Percentiles rank a stretch among this genome's conserved stretches.
These are phyloP conservation scores for Nephrotoma flavescens DNA, from an alignment of 2,888 invertebrate species.

Conservation along the genomic window DNA sequence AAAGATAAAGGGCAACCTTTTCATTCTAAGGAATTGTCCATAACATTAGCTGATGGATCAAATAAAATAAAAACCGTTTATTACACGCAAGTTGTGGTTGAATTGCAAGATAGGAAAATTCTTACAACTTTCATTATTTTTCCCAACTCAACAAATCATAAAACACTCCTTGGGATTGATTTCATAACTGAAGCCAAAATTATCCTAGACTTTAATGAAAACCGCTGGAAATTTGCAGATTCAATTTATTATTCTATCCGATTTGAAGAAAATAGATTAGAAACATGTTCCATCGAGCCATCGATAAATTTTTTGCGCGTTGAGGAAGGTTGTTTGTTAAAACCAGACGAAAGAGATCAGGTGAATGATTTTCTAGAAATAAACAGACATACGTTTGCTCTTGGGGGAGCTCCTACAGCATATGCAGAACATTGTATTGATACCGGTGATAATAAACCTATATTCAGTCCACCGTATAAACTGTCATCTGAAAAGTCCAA, in stretches of 20 bases:
- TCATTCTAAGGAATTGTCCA: not conserved
- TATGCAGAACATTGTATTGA: not conserved
- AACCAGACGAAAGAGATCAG: not conserved
- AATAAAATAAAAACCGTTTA: slow-evolving; percentile 7
- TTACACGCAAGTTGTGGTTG: slow-evolving; percentile 7
- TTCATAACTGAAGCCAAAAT: slow-evolving; percentile 17
- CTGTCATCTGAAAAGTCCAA: not conserved
- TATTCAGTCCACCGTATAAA: not conserved
- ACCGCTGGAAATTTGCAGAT: slow-evolving; percentile 13
- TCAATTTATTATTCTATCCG: not conserved
- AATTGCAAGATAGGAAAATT: slow-evolving; percentile 10
- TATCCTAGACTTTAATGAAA: slow-evolving; percentile 16
- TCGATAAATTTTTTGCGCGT: not conserved
- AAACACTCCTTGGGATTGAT: slow-evolving; percentile 13
- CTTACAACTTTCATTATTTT: slow-evolving; percentile 15
- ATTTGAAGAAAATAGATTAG: not conserved
- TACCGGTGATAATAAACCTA: not conserved
- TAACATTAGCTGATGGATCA: slow-evolving; percentile 11
- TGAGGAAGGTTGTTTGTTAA: not conserved
- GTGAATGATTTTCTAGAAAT: not conserved
- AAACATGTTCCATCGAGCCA: not conserved
- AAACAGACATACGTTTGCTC: not conserved
- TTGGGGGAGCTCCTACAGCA: not conserved
- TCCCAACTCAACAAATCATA: too few species aligned
- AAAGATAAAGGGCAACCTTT: not conserved